These are phyloP conservation scores for Cyclopterus lumpus DNA, from an alignment of 2,797 vertebrate species.

Conservation along the genomic window DNA sequence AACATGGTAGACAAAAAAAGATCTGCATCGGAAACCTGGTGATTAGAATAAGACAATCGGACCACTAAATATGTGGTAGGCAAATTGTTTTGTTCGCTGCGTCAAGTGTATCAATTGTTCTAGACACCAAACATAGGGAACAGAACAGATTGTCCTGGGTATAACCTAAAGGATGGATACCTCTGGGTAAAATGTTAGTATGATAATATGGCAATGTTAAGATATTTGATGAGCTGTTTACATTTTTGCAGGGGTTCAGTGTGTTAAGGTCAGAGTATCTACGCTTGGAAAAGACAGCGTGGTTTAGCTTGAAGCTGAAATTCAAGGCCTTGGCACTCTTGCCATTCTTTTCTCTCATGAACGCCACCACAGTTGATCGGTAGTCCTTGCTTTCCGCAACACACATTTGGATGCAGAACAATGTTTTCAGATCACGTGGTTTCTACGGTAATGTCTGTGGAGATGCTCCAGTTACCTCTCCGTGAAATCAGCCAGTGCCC, in stretches of 20 bases:
- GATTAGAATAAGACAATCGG: neutral
- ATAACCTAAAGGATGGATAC: neutral
- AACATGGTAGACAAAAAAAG: neutral
- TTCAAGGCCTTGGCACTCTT: neutral
- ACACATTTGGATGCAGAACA: neutral
- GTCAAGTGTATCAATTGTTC: neutral
- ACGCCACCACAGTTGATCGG: no score
- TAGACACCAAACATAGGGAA: neutral
- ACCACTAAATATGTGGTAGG: neutral
- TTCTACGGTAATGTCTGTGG: neutral
- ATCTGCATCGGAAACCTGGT: neutral
- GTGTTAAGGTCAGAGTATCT: neutral
- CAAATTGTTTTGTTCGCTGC: neutral
- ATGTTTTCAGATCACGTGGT: neutral
- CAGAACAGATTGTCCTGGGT: neutral
- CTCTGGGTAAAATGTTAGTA: neutral
- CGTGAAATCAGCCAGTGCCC: no score
- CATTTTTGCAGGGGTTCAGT: neutral
- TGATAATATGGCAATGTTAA: neutral
- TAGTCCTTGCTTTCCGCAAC: neutral
- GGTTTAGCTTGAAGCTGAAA: neutral
- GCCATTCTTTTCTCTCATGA: neutral
- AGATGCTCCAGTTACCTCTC: neutral
- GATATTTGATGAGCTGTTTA: neutral
- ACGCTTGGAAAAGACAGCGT: neutral